Percentiles rank a stretch among this genome's conserved stretches.
These are phyloP conservation scores for Oncorhynchus clarkii DNA, from an alignment of 2,113 vertebrate genomes.

Conservation along the genomic window DNA sequence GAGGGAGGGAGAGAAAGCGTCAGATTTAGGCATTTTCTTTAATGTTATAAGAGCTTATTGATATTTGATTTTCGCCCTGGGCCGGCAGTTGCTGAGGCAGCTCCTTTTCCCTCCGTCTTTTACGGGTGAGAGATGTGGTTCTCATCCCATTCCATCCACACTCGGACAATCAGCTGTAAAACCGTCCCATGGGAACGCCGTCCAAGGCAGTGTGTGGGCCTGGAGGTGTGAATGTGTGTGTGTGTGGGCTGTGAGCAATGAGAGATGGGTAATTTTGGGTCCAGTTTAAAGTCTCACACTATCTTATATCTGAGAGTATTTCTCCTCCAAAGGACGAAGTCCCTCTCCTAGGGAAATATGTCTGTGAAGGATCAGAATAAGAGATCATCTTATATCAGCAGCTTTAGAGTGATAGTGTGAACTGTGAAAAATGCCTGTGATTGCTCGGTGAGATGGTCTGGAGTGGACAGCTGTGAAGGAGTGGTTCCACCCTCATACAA, in stretches of 20 bases:
- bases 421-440: not conserved
- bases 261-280: slow-evolving; percentile 41
- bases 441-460: not conserved
- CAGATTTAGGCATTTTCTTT: slow-evolving; percentile 82
- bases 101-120: slow-evolving; percentile 60
- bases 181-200: slow-evolving; percentile 53
- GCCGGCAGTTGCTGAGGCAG: slow-evolving; percentile 70
- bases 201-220: not conserved
- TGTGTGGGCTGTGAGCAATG: slow-evolving; percentile 1
- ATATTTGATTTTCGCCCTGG: slow-evolving; percentile 77
- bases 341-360: not conserved
- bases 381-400: not conserved
- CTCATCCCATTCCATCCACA: slow-evolving; percentile 43
- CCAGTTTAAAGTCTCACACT: not conserved
- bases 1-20: slow-evolving; percentile 62
- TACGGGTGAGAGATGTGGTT: slow-evolving; percentile 68
- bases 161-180: slow-evolving; percentile 28
- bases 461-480: no score
- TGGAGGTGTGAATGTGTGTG: slow-evolving; percentile 7
- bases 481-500: no score
- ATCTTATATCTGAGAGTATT: not conserved
- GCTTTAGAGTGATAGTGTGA: not conserved
- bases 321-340: not conserved
- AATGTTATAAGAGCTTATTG: slow-evolving; percentile 84
- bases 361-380: not conserved